phyloP scores from a whole-genome alignment of 2,113 vertebrate species.

The Lathamus discolor region DNA sequence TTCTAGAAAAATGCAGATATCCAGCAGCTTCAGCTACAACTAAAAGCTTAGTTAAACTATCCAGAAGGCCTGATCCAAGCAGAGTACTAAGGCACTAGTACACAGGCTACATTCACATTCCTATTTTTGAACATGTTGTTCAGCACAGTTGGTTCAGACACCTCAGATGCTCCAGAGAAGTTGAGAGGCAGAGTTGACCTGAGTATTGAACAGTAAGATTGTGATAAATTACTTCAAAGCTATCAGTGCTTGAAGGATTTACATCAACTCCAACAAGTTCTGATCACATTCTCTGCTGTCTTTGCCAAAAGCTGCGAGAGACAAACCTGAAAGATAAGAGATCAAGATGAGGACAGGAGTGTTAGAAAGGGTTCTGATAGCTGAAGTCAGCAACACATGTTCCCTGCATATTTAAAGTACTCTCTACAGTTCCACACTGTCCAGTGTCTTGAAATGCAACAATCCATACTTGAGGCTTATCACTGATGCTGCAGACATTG shows the following conservation, averaged over 20 bases:
- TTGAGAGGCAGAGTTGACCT: background rate
- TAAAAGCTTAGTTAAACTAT: background rate
- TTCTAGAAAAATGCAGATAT: background rate
- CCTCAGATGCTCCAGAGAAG: background rate
- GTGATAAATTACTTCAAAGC: slow-evolving; percentile 23
- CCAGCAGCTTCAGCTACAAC: background rate
- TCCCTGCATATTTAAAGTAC: background rate
- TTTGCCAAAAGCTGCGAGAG: slow-evolving; percentile 11
- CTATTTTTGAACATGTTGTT: background rate
- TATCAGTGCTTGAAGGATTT: slow-evolving; percentile 34
- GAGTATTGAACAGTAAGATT: background rate
- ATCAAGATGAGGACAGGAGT: background rate
- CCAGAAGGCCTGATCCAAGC: background rate
- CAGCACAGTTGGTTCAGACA: background rate
- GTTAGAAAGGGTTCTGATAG: background rate
- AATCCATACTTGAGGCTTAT: background rate
- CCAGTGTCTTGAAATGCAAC: background rate
- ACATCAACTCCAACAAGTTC: background rate
- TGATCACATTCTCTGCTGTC: background rate
- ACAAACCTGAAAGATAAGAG: slow-evolving; percentile 54
- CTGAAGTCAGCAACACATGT: background rate
- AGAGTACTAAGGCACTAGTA: background rate
- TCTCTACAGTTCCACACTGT: background rate
- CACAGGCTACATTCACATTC: background rate
- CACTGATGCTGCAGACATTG: background rate